Conservation (phyloP, 2,888 invertebrate species). For the Dermolepida albohirtum region DNA sequence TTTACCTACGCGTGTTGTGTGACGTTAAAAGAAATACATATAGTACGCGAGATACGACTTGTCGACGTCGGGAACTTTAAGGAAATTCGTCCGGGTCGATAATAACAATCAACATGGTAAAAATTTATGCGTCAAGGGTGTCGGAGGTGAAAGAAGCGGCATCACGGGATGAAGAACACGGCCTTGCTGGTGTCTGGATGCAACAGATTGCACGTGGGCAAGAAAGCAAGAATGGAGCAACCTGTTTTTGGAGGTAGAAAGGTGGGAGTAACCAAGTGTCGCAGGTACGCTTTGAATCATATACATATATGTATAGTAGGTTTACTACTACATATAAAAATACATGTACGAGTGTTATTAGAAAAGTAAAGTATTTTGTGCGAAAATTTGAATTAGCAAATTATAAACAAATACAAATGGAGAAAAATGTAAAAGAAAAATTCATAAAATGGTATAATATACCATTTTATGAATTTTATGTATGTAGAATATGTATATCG, state of each 20-base stretch:
- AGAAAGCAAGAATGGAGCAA: slow-evolving; percentile 31
- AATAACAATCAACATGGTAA: neutral
- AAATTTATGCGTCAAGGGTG: slow-evolving; percentile 25
- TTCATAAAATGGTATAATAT: no score
- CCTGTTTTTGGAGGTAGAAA: slow-evolving; percentile 35
- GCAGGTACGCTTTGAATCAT: slow-evolving; percentile 8
- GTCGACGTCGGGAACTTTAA: slow-evolving; percentile 21
- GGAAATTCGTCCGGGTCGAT: slow-evolving; percentile 2
- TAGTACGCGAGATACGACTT: slow-evolving; percentile 20
- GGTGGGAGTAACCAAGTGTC: slow-evolving; percentile 16
- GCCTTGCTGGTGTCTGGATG: slow-evolving; percentile 30
- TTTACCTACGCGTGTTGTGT: slow-evolving; percentile 17
- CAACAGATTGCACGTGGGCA: slow-evolving; percentile 40
- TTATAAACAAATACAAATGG: no score
- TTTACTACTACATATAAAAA: no score
- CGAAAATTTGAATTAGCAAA: no score
- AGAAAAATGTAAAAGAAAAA: no score
- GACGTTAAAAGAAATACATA: slow-evolving; percentile 9
- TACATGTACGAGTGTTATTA: no score
- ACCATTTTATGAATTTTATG: no score
- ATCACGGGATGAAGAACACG: slow-evolving; percentile 12
- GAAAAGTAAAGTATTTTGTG: no score
- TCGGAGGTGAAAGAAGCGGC: slow-evolving; percentile 10
- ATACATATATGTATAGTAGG: slow-evolving; percentile 5
- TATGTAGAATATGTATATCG: no score